Base-by-base conservation (phyloP, 2,888 invertebrate genomes). In the Drosophila austrosaltans region DNA sequence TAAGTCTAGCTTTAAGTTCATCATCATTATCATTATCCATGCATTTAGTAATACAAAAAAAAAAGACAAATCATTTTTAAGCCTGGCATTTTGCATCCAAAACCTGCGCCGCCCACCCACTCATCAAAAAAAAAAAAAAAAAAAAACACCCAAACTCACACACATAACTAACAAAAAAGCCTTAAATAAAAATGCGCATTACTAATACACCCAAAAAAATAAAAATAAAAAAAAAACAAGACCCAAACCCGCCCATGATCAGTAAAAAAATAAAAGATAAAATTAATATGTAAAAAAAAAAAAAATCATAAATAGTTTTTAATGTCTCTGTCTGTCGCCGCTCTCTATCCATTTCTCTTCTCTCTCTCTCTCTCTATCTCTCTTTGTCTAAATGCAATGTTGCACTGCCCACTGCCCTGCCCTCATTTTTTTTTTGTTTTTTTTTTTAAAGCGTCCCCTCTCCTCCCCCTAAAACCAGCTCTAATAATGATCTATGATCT, bases 401-500 rank as follows among this genome's bases (percentile, higher is more conserved):
- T 58, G 58, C 39, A 61, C 20, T 7, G 3, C n/a, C 62, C 36
- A 53, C 16, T 10, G 22, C 39, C 39, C 32, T 10, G 36, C 53
- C 25, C 58, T 36, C 74, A 16, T 16, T 16, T 16, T 16, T 16
- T 16, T 16, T 16, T 16, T 16, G 16, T 16, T 16, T 16, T 16
- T 16, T 16, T 42, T 68, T 66, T 81, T 79, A 72, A 86, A 88
- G 36, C 36, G 22, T 7, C 44, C 48, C 5, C 48, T 25, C 3
- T 10, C 48, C 48, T 10, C 22, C 22, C 48, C 16, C 16, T 16
- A 16, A 16, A 48, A 10, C 20, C 44, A 8, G 22, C 48, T 48
- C 48, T 48, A 48, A 48, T 48, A 48, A 48, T 48, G 48, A 25
- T 48, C 48, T 90, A 82, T 85, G 86, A 87, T 77, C 83, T 88